Evolutionary conservation across 1,140 invertebrate species (phyloP).

Genomic region (Argopecten irradians): DNA sequence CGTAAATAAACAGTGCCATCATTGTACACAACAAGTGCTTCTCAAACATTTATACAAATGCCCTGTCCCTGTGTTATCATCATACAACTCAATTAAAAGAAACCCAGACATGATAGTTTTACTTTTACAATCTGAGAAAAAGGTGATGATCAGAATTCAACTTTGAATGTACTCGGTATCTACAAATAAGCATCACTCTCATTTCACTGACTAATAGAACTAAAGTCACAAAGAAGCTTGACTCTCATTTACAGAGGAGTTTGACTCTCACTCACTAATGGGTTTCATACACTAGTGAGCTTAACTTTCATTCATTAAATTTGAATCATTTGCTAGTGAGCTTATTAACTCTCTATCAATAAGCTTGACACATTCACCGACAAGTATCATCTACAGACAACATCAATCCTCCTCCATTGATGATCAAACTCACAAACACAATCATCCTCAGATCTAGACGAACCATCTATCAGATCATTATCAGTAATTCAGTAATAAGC

Average conservation of each 20-base stretch:
- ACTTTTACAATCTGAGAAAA: background rate
- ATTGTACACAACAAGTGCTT: conserved; percentile 47
- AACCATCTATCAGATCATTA: background rate
- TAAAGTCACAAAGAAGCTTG: background rate
- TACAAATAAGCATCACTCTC: background rate
- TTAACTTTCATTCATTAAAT: background rate
- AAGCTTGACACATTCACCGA: too few relatives aligned
- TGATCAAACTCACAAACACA: too few relatives aligned
- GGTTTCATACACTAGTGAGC: background rate
- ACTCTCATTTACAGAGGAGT: background rate
- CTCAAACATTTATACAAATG: conserved; percentile 35
- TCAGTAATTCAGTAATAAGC: background rate
- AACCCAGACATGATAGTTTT: background rate
- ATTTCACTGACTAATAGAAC: background rate
- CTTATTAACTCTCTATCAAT: too few relatives aligned
- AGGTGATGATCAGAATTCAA: background rate
- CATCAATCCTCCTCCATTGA: too few relatives aligned
- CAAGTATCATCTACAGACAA: too few relatives aligned
- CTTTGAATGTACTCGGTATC: background rate
- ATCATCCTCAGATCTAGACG: too few relatives aligned
- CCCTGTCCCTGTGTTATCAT: background rate
- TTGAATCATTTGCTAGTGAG: too few relatives aligned
- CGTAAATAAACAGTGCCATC: conserved; percentile 28
- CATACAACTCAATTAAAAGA: background rate
- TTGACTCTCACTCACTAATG: background rate